Evolutionary conservation across 2,797 vertebrate species (phyloP).

Genomic region (Pachyuromys duprasi): DNA sequence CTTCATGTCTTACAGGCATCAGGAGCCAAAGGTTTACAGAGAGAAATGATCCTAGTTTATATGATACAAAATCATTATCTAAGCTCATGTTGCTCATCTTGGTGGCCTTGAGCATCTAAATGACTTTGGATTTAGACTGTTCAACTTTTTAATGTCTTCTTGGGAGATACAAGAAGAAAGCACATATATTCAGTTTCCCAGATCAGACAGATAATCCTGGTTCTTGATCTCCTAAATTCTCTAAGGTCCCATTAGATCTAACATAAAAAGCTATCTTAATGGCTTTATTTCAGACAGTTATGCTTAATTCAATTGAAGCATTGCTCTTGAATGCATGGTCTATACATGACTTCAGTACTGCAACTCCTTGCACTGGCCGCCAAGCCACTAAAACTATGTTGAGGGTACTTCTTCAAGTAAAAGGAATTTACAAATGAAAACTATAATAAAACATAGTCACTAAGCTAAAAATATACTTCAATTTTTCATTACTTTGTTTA

Average conservation of each 20-base stretch:
- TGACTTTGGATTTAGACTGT: slow-evolving; percentile 27
- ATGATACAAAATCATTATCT: neutral
- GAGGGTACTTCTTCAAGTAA: slow-evolving; percentile 17
- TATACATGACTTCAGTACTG: neutral
- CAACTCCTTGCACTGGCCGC: neutral
- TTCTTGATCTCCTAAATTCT: slow-evolving; percentile 54
- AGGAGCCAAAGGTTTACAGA: neutral
- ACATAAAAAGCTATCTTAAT: slow-evolving; percentile 41
- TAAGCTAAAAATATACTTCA: slow-evolving; percentile 32
- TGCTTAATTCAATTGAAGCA: slow-evolving; percentile 4
- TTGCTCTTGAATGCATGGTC: neutral
- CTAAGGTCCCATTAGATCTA: neutral
- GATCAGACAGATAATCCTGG: slow-evolving; percentile 51
- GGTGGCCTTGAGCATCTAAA: neutral
- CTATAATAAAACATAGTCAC: neutral
- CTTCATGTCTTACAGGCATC: neutral
- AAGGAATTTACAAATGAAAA: slow-evolving; percentile 57
- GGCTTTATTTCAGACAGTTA: neutral
- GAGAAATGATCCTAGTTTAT: neutral
- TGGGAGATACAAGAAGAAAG: slow-evolving; percentile 55
- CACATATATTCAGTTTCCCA: slow-evolving; percentile 53
- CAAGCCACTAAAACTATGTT: neutral
- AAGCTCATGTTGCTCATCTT: slow-evolving; percentile 44
- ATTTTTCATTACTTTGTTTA: too few relatives aligned
- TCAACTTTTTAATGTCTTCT: slow-evolving; percentile 42